These are phyloP conservation scores for Tyria jacobaeae DNA, from an alignment of 2,888 invertebrate species.

Conservation along the genomic window DNA sequence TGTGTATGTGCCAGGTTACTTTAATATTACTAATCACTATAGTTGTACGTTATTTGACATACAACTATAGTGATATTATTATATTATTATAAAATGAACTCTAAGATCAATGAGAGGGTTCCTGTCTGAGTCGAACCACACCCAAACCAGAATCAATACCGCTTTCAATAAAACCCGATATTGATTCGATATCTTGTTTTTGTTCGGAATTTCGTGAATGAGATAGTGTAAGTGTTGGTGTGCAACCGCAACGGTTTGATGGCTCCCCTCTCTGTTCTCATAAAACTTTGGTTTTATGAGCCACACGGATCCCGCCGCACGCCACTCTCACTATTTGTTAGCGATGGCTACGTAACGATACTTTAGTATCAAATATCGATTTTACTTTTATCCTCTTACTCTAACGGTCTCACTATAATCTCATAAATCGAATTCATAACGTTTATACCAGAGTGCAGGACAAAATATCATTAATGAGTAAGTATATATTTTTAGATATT, in stretches of 20 bases:
- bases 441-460: too few relatives aligned
- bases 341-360: background rate
- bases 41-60: too few relatives aligned
- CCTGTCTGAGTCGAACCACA: background rate
- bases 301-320: background rate
- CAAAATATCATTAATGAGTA: too few relatives aligned
- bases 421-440: too few relatives aligned
- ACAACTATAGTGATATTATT: too few relatives aligned
- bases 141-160: constrained; percentile 4
- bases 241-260: background rate
- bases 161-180: constrained; percentile 8
- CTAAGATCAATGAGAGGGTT: background rate
- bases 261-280: background rate
- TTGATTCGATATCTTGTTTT: constrained; percentile 3
- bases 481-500: too few relatives aligned
- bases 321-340: background rate
- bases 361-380: background rate
- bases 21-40: too few relatives aligned
- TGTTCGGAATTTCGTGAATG: background rate
- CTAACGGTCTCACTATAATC: too few relatives aligned
- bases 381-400: background rate
- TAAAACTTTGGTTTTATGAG: constrained; percentile 10
- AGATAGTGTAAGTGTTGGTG: background rate
- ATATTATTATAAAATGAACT: background rate
- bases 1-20: too few relatives aligned